Base-by-base conservation (phyloP, 2,797 vertebrate genomes). In the Carapus acus region DNA sequence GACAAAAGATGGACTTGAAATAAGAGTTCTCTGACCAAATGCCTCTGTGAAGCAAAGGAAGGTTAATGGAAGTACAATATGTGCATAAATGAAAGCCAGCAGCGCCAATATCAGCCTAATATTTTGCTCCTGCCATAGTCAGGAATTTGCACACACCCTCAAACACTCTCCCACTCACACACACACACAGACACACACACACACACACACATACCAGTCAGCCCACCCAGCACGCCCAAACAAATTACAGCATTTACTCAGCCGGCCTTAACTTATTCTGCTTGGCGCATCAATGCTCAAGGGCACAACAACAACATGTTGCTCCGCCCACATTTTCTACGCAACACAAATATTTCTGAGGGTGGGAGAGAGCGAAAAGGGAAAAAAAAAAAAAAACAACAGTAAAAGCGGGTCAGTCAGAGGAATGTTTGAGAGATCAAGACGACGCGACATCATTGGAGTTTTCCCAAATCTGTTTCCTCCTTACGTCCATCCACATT, bases 401-500 rank as follows among this genome's bases (percentile, higher is more conserved):
- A n/a, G 31, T 13, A 13, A 33, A 33, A 33, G 18, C 23, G 23
- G 70, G 70, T 73, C 68, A 71, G 66, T 77, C 64, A 67, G 49
- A 75, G 62, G 58, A 52, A 54, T 71, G 76, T 60, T 54, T 41
- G 62, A 53, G 67, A 76, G 77, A 71, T 67, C 71, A 53, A 81
- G 68, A 76, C 69, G 76, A 85, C 79, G 82, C 85, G 83, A 87
- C 84, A 85, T 72, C 80, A 80, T 83, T 77, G 75, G 81, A 83
- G 83, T 84, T 73, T 86, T 85, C 86, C 79, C 80, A 82, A 87
- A 85, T 85, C 81, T 77, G 84, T 84, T 83, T 87, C 84, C 84
- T 85, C 71, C 79, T 85, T 74, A 78, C 86, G 82, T 87, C 83
- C 62, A 67, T 84, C 83, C 78, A 80, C 73, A 87, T 86, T 85